Conservation (phyloP, 1,140 invertebrate species). For the Scaptomyza graminum region DNA sequence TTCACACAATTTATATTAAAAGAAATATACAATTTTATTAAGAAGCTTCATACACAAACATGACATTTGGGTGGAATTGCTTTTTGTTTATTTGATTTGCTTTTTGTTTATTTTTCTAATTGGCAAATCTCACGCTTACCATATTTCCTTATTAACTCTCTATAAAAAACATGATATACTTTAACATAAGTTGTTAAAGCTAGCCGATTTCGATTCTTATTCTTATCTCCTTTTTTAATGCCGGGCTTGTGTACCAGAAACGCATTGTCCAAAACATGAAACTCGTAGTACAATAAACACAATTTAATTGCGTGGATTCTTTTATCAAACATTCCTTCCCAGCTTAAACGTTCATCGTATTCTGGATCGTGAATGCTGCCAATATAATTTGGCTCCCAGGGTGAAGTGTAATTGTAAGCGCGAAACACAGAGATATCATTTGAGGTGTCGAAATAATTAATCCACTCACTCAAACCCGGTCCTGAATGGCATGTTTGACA, state of each 20-base stretch:
- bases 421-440: constrained; percentile 90
- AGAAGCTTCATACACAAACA: too few relatives aligned
- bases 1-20: too few relatives aligned
- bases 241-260: constrained; percentile 94
- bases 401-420: constrained; percentile 89
- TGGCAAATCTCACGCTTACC: not conserved
- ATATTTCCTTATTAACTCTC: not conserved
- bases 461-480: constrained; percentile 92
- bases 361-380: constrained; percentile 92
- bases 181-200: not conserved
- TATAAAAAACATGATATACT: not conserved
- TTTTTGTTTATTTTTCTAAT: too few relatives aligned
- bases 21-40: too few relatives aligned
- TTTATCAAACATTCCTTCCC: constrained; percentile 95
- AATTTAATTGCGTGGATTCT: constrained; percentile 96
- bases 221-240: constrained; percentile 87
- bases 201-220: accelerated
- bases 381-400: constrained; percentile 95
- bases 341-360: constrained; percentile 93
- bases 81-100: too few relatives aligned
- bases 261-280: constrained; percentile 94
- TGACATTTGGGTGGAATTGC: too few relatives aligned
- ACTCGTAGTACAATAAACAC: constrained; percentile 93
- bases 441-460: constrained; percentile 86
- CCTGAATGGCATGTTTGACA: constrained; percentile 94